phyloP scores from a whole-genome alignment of 2,888 invertebrate genomes.

The Drosophila melanosoma region DNA sequence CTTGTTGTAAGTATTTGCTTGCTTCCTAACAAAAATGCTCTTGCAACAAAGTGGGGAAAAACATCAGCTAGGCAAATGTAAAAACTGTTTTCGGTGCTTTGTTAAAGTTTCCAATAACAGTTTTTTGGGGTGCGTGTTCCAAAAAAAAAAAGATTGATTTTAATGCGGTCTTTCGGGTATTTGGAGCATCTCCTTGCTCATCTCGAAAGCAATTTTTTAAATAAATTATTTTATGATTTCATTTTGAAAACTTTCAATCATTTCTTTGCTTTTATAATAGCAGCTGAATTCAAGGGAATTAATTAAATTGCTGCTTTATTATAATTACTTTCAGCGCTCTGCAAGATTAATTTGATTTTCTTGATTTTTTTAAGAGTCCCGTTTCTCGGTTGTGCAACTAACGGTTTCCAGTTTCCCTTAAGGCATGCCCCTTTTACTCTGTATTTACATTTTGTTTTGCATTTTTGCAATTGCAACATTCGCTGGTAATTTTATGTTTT shows the following conservation, averaged over 20 bases:
- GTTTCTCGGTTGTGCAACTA: slow-evolving; percentile 9
- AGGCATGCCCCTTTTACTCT: slow-evolving; percentile 29
- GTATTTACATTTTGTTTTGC: slow-evolving; percentile 15
- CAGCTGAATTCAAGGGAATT: not conserved
- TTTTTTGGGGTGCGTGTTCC: slow-evolving; percentile 2
- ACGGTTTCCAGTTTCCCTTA: slow-evolving; percentile 18
- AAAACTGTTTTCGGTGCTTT: slow-evolving; percentile 28
- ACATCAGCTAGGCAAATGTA: slow-evolving; percentile 61
- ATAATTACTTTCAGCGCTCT: not conserved
- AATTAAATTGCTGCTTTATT: slow-evolving; percentile 15
- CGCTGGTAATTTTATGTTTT: slow-evolving; percentile 22
- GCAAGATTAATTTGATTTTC: slow-evolving; percentile 13
- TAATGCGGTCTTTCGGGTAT: slow-evolving; percentile 18
- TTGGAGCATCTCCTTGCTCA: not conserved
- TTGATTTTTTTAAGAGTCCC: slow-evolving; percentile 28
- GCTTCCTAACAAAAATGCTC: slow-evolving; percentile 55
- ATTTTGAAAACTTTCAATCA: not conserved
- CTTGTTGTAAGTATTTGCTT: slow-evolving; percentile 26
- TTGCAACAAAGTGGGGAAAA: slow-evolving; percentile 64
- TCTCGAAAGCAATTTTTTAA: not conserved
- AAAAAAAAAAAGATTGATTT: slow-evolving; percentile 52
- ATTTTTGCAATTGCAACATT: slow-evolving; percentile 26
- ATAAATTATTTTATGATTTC: not conserved
- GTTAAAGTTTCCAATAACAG: slow-evolving; percentile 36
- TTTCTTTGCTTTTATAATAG: not conserved